These are phyloP conservation scores for Linnaemya tessellans DNA, from an alignment of 2,888 invertebrate genomes.

Conservation along the genomic window DNA sequence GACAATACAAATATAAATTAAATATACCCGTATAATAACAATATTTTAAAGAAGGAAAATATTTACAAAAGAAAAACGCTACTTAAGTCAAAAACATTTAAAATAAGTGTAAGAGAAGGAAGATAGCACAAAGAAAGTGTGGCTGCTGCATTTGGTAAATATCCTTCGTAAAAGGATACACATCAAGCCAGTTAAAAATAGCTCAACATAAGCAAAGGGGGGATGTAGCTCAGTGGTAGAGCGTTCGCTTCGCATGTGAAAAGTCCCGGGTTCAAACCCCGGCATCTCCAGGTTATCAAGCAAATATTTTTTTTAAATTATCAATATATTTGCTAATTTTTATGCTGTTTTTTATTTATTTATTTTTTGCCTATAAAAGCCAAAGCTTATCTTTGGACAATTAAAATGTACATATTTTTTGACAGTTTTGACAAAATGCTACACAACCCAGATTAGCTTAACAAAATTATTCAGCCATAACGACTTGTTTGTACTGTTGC, in stretches of 20 bases:
- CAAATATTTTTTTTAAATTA: background rate
- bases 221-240: conserved; percentile 79
- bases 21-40: too few relatives aligned
- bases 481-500: background rate
- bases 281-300: conserved; percentile 75
- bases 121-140: background rate
- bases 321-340: background rate
- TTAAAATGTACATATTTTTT: background rate
- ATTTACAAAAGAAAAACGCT: too few relatives aligned
- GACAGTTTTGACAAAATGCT: background rate
- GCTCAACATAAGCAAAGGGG: conserved; percentile 51
- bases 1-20: too few relatives aligned
- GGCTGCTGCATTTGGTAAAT: background rate
- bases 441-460: background rate
- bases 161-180: conserved; percentile 45
- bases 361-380: background rate
- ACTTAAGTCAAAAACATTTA: background rate
- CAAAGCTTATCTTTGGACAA: conserved; percentile 23
- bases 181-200: conserved; percentile 17
- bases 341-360: too few relatives aligned
- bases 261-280: conserved; percentile 79
- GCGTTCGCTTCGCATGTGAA: conserved; percentile 79
- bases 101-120: background rate
- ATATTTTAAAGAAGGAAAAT: too few relatives aligned
- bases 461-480: background rate